Percentiles rank a stretch among this genome's conserved stretches.
Evolutionary conservation across 2,888 invertebrate species (phyloP).

Genomic region (Drosophila putrida): DNA sequence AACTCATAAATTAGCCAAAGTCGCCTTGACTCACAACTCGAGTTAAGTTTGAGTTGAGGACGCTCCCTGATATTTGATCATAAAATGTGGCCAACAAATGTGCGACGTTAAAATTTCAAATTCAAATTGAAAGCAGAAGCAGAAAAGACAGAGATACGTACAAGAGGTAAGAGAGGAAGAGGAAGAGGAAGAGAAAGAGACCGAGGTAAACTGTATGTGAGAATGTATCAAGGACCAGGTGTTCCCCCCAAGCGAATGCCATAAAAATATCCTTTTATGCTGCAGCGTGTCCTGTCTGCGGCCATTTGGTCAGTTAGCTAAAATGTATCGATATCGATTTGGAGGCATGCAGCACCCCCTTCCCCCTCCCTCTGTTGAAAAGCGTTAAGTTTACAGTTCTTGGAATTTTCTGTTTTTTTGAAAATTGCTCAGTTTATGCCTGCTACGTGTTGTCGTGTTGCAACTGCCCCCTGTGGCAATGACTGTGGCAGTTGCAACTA

Average conservation of each 20-base stretch:
- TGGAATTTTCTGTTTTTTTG: conserved; percentile 8
- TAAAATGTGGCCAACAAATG: conserved; percentile 45
- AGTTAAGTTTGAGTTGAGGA: conserved; percentile 6
- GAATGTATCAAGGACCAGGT: conserved; percentile 33
- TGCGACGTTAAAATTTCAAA: conserved; percentile 49
- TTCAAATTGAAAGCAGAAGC: conserved; percentile 50
- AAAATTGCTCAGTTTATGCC: conserved; percentile 19
- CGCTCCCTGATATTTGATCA: conserved; percentile 42
- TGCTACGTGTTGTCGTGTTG: conserved; percentile 17
- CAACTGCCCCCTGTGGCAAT: conserved; percentile 3
- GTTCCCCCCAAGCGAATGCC: conserved; percentile 38
- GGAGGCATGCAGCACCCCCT: neutral
- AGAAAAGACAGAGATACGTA: neutral
- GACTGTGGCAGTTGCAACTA: conserved; percentile 9
- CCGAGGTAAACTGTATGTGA: neutral
- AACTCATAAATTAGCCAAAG: conserved; percentile 24
- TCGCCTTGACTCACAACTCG: neutral
- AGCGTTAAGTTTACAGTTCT: conserved; percentile 3
- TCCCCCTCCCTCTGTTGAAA: neutral
- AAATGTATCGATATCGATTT: conserved; percentile 67
- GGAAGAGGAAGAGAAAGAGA: neutral
- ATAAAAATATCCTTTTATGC: conserved; percentile 81
- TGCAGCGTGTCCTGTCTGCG: conserved; percentile 61
- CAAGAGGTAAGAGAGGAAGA: neutral
- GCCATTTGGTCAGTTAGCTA: conserved; percentile 67